Evolutionary conservation across 2,113 vertebrate genomes (phyloP).

Genomic region (Melanostigma gelatinosum): DNA sequence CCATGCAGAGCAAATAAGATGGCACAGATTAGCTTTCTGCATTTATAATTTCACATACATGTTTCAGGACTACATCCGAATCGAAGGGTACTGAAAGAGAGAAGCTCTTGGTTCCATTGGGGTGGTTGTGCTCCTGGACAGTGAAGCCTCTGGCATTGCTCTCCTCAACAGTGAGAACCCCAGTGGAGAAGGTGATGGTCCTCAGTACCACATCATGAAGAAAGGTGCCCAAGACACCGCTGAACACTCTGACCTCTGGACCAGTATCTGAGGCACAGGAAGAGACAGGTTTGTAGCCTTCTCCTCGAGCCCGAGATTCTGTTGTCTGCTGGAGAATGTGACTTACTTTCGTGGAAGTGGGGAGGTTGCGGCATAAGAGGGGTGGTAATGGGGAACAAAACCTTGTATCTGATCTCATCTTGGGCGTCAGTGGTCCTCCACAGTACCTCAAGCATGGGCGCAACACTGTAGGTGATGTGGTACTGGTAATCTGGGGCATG

Average conservation of each 20-base stretch:
- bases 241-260: constrained; percentile 70
- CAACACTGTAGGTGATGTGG: constrained; percentile 75
- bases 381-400: constrained; percentile 81
- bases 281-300: rapidly evolving
- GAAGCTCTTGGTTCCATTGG: constrained; percentile 79
- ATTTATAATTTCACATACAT: constrained; percentile 69
- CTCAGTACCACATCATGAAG: constrained; percentile 84
- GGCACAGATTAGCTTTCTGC: background rate
- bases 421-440: constrained; percentile 63
- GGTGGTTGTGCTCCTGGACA: constrained; percentile 61
- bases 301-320: rapidly evolving
- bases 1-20: background rate
- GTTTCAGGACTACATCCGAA: constrained; percentile 71
- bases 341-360: constrained; percentile 67
- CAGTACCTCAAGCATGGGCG: constrained; percentile 81
- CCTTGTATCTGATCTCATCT: constrained; percentile 76
- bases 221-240: constrained; percentile 78
- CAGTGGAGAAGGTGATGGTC: constrained; percentile 79
- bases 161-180: constrained; percentile 71
- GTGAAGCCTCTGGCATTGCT: constrained; percentile 71
- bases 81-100: constrained; percentile 79
- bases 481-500: constrained; percentile 76
- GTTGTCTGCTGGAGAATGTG: rapidly evolving
- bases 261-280: constrained; percentile 67
- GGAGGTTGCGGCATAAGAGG: constrained; percentile 66